Percentiles rank a stretch among this genome's conserved stretches.
Evolutionary conservation across 1,140 invertebrate species (phyloP).

Genomic region (Diachasmimorpha longicaudata): DNA sequence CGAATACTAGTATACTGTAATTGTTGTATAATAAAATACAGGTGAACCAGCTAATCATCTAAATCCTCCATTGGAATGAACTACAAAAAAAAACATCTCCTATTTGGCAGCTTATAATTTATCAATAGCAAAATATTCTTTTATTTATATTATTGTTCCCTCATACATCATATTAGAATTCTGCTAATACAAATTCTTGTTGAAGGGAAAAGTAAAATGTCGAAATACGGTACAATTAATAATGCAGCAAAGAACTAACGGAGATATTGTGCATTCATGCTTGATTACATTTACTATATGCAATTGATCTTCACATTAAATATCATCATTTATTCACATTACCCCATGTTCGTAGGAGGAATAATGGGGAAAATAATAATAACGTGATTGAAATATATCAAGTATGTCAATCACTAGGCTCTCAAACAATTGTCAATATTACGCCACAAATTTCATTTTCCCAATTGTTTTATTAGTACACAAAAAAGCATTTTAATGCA

Average conservation of each 20-base stretch:
- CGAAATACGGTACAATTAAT: not conserved
- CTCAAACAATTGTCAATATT: too few species aligned
- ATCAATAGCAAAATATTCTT: not conserved
- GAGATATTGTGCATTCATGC: not conserved
- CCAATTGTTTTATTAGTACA: too few species aligned
- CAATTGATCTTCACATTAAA: not conserved
- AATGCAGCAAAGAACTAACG: not conserved
- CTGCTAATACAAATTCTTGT: not conserved
- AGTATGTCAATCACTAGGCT: too few species aligned
- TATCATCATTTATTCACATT: conserved; percentile 13
- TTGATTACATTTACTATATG: not conserved
- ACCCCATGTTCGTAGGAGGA: not conserved
- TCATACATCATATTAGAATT: not conserved
- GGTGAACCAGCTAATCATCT: not conserved
- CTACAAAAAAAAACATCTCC: not conserved
- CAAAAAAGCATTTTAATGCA: too few species aligned
- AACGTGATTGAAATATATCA: not conserved
- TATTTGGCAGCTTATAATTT: conserved; percentile 11
- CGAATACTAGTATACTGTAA: not conserved
- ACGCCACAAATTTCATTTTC: too few species aligned
- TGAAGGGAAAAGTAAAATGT: not conserved
- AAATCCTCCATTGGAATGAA: not conserved
- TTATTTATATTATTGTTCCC: not conserved
- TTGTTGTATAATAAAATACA: not conserved
- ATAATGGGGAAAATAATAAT: not conserved